These are phyloP conservation scores for Ommatoiulus sabulosus DNA, from an alignment of 2,888 invertebrate genomes.

Conservation along the genomic window DNA sequence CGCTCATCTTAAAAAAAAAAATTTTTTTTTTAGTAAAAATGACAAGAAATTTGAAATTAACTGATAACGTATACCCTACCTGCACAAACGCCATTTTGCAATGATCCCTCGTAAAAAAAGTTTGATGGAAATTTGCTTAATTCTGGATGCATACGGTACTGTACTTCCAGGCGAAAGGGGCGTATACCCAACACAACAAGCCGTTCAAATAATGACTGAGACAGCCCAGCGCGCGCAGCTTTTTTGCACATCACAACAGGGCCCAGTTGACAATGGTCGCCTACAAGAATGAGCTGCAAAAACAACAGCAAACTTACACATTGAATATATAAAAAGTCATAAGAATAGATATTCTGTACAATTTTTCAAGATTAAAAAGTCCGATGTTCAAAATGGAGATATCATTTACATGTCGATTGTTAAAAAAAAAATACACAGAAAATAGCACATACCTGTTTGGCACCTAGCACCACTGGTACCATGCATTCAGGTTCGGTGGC, in stretches of 20 bases:
- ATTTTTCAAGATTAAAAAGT: too few relatives aligned
- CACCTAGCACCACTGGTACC: conserved; percentile 98
- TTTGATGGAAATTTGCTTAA: conserved; percentile 98
- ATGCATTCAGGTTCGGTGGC: conserved; percentile 98
- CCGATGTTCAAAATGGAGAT: neutral
- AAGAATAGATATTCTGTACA: too few relatives aligned
- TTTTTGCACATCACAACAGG: conserved; percentile 99
- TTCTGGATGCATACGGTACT: conserved; percentile 99
- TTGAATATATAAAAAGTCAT: neutral
- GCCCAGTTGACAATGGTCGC: conserved; percentile 98
- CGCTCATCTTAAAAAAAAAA: conserved; percentile 78
- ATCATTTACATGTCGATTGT: neutral
- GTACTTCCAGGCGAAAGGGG: conserved; percentile 96
- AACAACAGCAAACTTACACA: neutral
- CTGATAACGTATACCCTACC: conserved; percentile 66
- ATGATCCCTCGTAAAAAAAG: conserved; percentile 98
- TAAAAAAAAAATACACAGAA: neutral
- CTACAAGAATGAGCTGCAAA: conserved; percentile 85
- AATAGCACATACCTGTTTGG: conserved; percentile 77
- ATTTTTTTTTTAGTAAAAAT: neutral
- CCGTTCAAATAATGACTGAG: conserved; percentile 96
- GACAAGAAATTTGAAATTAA: neutral
- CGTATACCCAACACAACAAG: conserved; percentile 97
- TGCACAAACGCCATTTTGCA: conserved; percentile 98
- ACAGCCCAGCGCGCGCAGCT: conserved; percentile 95